These are phyloP conservation scores for Cnemophilus loriae DNA, from an alignment of 2,113 vertebrate species.

Conservation along the genomic window DNA sequence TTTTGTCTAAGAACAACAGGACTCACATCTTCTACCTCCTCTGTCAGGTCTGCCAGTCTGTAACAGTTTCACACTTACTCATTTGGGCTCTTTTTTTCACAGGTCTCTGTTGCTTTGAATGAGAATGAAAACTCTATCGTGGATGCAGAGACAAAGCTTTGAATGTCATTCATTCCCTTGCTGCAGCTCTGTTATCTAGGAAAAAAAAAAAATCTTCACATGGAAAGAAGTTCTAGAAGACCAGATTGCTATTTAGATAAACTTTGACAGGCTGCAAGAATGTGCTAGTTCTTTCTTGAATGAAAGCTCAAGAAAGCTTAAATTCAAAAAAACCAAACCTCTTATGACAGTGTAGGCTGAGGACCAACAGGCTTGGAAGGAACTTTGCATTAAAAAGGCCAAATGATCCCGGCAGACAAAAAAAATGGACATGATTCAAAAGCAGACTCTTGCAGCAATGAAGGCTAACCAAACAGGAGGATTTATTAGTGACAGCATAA, in stretches of 20 bases:
- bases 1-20: not conserved
- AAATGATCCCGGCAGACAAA: not conserved
- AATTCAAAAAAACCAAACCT: not conserved
- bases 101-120: not conserved
- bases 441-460: not conserved
- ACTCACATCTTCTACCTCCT: not conserved
- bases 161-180: not conserved
- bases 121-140: not conserved
- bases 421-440: not conserved
- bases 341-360: not conserved
- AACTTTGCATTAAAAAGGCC: not conserved
- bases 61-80: not conserved
- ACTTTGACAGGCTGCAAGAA: not conserved
- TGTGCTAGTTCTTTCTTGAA: not conserved
- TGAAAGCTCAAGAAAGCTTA: not conserved
- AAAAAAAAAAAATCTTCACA: not conserved
- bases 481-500: not conserved
- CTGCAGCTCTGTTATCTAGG: not conserved
- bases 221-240: not conserved
- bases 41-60: not conserved
- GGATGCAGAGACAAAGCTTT: not conserved
- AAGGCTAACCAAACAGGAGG: not conserved
- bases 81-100: not conserved
- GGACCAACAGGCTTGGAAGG: not conserved
- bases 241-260: not conserved